Evolutionary conservation across 1,140 invertebrate genomes (phyloP).

Genomic region (Caenorhabditis briggsae): DNA sequence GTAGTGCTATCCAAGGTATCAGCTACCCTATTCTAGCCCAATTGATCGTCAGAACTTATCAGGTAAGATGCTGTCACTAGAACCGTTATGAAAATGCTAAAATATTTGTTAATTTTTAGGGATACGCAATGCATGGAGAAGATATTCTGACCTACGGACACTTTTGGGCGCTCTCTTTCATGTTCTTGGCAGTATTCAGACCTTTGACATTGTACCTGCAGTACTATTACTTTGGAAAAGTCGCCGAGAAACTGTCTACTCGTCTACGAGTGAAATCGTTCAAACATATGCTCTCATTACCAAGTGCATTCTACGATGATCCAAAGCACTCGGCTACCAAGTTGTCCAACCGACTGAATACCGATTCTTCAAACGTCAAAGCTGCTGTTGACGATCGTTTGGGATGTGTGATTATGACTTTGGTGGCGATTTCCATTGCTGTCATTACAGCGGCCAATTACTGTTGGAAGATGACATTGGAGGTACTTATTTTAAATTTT

Average conservation of each 20-base stretch:
- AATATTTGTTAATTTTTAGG: background rate
- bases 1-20: constrained; percentile 64
- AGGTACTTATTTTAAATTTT: background rate
- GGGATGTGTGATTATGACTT: constrained; percentile 31
- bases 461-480: constrained; percentile 33
- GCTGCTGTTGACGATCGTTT: constrained; percentile 31
- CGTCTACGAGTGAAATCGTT: constrained; percentile 79
- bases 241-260: constrained; percentile 79
- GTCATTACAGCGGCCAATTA: background rate
- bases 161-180: constrained; percentile 72
- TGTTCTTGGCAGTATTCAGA: constrained; percentile 61
- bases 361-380: constrained; percentile 79
- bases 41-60: constrained; percentile 68
- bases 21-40: constrained; percentile 68
- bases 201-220: constrained; percentile 64
- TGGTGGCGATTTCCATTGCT: constrained; percentile 3
- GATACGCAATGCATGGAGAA: constrained; percentile 68
- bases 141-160: constrained; percentile 67
- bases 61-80: constrained; percentile 34
- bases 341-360: constrained; percentile 79
- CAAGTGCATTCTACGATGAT: constrained; percentile 80
- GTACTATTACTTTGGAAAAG: constrained; percentile 69
- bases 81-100: background rate
- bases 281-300: constrained; percentile 79
- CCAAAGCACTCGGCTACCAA: constrained; percentile 79